These are phyloP conservation scores for Ceyx melanurus DNA, from an alignment of 2,113 vertebrate species.

Conservation along the genomic window DNA sequence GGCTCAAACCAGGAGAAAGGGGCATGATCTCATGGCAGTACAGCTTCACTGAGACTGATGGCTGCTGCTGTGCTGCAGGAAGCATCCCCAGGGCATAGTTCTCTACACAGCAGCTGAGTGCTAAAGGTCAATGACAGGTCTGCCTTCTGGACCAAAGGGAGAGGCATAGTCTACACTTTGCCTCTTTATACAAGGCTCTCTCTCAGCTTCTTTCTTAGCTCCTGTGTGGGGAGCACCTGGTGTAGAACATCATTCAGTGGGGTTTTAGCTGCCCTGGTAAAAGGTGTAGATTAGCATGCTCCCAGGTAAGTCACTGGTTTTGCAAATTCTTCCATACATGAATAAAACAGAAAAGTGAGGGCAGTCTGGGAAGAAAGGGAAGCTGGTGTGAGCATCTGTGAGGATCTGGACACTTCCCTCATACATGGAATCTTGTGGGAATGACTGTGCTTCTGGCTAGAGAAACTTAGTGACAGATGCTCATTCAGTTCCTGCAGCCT, in stretches of 20 bases:
- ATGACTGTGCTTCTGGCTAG: not conserved
- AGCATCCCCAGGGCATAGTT: rapidly evolving
- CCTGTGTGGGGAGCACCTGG: not conserved
- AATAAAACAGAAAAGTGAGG: not conserved
- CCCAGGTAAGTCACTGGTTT: not conserved
- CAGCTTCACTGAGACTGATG: not conserved
- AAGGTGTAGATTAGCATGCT: not conserved
- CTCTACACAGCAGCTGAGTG: not conserved
- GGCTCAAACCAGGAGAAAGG: not conserved
- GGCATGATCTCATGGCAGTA: rapidly evolving
- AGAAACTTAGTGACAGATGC: not conserved
- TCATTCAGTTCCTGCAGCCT: not conserved
- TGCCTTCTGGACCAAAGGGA: not conserved
- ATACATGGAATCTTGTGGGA: not conserved
- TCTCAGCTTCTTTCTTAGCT: not conserved
- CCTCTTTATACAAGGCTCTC: not conserved
- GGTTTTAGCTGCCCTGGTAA: not conserved
- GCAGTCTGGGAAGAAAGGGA: not conserved
- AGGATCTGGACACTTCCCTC: not conserved
- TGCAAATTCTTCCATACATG: not conserved
- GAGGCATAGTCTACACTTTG: not conserved
- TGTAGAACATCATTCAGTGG: not conserved
- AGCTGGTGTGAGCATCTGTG: not conserved
- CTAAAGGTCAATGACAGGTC: not conserved
- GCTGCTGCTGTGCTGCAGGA: not conserved